Evolutionary conservation across 2,888 invertebrate species (phyloP).

Genomic region (Sarcophaga rosellei): DNA sequence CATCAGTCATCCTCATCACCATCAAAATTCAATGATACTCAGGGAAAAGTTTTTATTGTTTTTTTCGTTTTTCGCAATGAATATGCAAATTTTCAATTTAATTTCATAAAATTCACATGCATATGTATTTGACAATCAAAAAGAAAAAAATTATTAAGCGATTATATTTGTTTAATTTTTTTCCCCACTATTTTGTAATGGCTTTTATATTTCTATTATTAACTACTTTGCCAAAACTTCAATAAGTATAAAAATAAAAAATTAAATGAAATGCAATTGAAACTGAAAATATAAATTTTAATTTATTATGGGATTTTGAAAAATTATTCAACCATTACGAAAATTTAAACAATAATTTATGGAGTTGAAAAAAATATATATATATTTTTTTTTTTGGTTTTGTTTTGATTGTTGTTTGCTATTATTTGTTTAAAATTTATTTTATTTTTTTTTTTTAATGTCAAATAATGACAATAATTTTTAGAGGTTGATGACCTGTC

Average conservation of each 20-base stretch:
- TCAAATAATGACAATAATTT: neutral
- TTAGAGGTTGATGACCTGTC: neutral
- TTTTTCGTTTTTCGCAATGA: slow-evolving; percentile 7
- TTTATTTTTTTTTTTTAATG: neutral
- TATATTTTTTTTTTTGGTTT: neutral
- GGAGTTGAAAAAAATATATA: slow-evolving; percentile 14
- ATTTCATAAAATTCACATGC: slow-evolving; percentile 18
- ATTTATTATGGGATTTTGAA: slow-evolving; percentile 25
- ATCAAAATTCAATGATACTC: too few relatives aligned
- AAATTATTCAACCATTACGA: slow-evolving; percentile 38
- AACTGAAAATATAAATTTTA: slow-evolving; percentile 11
- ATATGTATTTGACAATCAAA: slow-evolving; percentile 40
- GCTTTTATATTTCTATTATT: slow-evolving; percentile 1
- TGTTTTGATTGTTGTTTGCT: neutral
- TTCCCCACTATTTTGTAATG: slow-evolving; percentile 12
- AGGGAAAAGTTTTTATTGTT: neutral
- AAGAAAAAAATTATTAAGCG: neutral
- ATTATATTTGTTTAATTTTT: neutral
- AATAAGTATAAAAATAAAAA: neutral
- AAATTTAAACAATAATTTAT: slow-evolving; percentile 7
- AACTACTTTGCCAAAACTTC: slow-evolving; percentile 7
- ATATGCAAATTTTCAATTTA: too few relatives aligned
- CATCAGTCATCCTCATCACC: too few relatives aligned
- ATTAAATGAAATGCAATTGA: neutral
- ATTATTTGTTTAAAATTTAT: neutral